These are phyloP conservation scores for Labia minor DNA, from an alignment of 2,888 invertebrate species.

Conservation along the genomic window DNA sequence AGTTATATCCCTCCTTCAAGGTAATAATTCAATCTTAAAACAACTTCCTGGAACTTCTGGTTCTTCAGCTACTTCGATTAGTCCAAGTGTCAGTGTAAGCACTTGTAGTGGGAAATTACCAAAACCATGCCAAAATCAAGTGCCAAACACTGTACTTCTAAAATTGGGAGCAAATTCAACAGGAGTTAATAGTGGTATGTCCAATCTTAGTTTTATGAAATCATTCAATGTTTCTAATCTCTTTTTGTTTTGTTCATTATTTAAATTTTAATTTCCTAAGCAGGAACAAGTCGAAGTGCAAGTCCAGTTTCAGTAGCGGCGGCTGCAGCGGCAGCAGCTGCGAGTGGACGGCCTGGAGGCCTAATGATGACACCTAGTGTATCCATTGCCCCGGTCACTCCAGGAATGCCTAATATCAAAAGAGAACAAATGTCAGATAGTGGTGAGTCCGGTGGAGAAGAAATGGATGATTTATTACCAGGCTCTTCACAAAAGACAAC, in stretches of 20 bases:
- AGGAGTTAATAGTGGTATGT: neutral
- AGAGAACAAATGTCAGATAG: neutral
- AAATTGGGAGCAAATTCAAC: conserved; percentile 33
- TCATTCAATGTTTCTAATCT: neutral
- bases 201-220: neutral
- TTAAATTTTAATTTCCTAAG: neutral
- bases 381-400: conserved; percentile 40
- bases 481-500: conserved; percentile 23
- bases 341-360: conserved; percentile 32
- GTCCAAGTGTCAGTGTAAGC: conserved; percentile 14
- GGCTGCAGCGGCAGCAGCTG: conserved; percentile 13
- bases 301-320: conserved; percentile 22
- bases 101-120: neutral
- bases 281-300: neutral
- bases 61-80: conserved; percentile 27
- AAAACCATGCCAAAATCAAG: conserved; percentile 32
- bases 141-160: conserved; percentile 35
- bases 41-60: conserved; percentile 31
- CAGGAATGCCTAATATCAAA: conserved; percentile 15
- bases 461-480: conserved; percentile 25
- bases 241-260: too few species aligned
- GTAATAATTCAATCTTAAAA: conserved; percentile 39
- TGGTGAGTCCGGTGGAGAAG: conserved; percentile 23
- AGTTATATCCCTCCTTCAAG: conserved; percentile 61
- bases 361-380: conserved; percentile 42